These are phyloP conservation scores for Bos javanicus DNA, from an alignment of 2,113 vertebrate species.

Conservation along the genomic window DNA sequence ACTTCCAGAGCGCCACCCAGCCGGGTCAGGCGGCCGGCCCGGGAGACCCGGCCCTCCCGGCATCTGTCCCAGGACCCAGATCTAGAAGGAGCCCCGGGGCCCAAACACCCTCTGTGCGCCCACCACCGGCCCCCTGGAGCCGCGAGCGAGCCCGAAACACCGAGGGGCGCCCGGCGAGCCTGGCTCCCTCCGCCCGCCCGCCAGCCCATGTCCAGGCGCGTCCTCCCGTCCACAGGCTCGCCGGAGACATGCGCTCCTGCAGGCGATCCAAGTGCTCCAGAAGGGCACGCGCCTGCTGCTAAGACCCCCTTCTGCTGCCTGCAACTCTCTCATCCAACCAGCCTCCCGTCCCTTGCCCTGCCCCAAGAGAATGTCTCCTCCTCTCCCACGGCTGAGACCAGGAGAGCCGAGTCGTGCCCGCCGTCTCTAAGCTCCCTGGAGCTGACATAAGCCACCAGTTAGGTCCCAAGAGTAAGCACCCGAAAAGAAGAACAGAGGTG, in stretches of 20 bases:
- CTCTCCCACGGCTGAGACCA: not conserved
- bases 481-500: not conserved
- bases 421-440: not conserved
- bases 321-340: not conserved
- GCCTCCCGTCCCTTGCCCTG: not conserved
- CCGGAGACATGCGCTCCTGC: not conserved
- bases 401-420: not conserved
- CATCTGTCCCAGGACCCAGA: no score
- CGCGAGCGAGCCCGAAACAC: no score
- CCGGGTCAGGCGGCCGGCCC: no score
- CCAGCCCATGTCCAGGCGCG: not conserved
- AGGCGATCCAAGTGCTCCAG: conserved; percentile 56
- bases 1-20: not conserved
- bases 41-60: no score
- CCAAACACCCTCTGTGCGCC: no score
- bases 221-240: accelerated
- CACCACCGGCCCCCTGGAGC: no score
- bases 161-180: no score
- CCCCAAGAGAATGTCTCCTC: not conserved
- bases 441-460: not conserved
- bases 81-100: no score
- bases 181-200: no score
- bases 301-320: conserved; percentile 39
- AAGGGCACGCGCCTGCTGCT: conserved; percentile 59
- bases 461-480: not conserved